Percentiles rank a stretch among this genome's conserved stretches.
Conservation (phyloP, 2,888 invertebrate genomes). For the Steromphala cineraria region DNA sequence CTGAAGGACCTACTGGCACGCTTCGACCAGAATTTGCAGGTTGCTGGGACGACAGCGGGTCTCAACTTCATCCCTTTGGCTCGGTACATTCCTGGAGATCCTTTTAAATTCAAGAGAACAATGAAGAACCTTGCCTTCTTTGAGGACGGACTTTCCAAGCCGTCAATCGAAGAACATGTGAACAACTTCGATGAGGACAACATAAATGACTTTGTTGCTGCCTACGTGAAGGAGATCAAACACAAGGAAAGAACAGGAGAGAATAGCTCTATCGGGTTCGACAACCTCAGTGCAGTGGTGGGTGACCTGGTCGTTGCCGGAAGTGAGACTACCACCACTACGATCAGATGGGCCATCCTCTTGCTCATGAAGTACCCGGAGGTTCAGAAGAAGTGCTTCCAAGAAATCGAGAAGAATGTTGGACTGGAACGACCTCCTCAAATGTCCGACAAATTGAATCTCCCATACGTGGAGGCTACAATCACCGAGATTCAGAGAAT, state of each 20-base stretch:
- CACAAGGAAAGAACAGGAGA: not conserved
- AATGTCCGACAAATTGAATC: conserved; percentile 25
- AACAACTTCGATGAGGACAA: conserved; percentile 34
- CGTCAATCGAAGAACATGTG: conserved; percentile 31
- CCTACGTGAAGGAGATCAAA: conserved; percentile 32
- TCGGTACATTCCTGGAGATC: conserved; percentile 29
- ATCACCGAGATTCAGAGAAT: conserved; percentile 67
- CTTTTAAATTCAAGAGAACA: conserved; percentile 18
- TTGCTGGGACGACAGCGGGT: conserved; percentile 6
- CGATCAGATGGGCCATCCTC: conserved; percentile 35
- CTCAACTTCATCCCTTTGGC: conserved; percentile 35
- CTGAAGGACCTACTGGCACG: conserved; percentile 27
- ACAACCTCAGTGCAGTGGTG: conserved; percentile 24
- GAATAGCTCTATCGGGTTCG: not conserved
- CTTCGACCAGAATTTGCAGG: conserved; percentile 28
- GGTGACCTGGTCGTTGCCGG: conserved; percentile 41
- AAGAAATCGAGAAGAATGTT: conserved; percentile 29
- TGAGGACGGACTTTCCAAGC: not conserved
- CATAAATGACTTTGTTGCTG: conserved; percentile 38
- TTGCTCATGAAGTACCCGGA: conserved; percentile 23
- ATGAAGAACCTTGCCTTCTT: not conserved
- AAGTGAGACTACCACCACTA: conserved; percentile 38
- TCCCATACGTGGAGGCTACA: conserved; percentile 39
- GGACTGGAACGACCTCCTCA: conserved; percentile 23
- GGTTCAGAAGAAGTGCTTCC: conserved; percentile 14